Base-by-base conservation (phyloP, 2,797 vertebrate species). In the Botia kubotai region DNA sequence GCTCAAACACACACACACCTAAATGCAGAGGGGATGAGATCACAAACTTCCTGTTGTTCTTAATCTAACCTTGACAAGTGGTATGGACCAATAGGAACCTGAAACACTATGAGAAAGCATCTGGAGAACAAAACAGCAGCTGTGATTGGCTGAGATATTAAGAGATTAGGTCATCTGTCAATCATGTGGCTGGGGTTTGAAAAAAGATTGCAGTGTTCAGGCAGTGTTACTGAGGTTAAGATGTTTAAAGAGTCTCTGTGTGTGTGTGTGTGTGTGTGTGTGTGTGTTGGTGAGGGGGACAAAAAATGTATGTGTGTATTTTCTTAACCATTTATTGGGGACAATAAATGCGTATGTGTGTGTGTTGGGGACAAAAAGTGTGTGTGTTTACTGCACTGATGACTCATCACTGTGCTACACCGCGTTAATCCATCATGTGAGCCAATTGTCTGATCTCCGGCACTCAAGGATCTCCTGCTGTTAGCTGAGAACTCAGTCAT, bases 161-260 rank as follows among this genome's bases (percentile, higher is more conserved):
- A 87, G 85, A 69, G 87, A 90, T 94, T 92, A 93, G 89, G 90
- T 94, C 91, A 94, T 92, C 87, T 78, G 78, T 83, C 81, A 73
- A 69, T 83, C 75, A 46, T 26, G 48, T 76, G 55, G 65, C 53
- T n/a, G 10, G 75, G 75, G 81, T 81, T 79, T 76, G 77, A 80
- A 60, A 68, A 67, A 58, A 71, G 68, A 72, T 83, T 90, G 88
- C 84, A 77, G 10, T 79, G 43, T 65, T 60, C 73, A 66, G 77
- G 19, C 84, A 0, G 55, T 65, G 65, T 67, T 75, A 60, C 23
- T 26, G 19, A 53, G 68, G 80, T 12, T 81, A 87, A 87, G 86
- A 87, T 85, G 87, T 88, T 91, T 89, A 88, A 39, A 80, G 43
- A 46, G n/a, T n/a, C n/a, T n/a, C n/a, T n/a, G n/a, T n/a, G n/a